phyloP scores from a whole-genome alignment of 2,888 invertebrate species.

The Pasiphila rectangulata region DNA sequence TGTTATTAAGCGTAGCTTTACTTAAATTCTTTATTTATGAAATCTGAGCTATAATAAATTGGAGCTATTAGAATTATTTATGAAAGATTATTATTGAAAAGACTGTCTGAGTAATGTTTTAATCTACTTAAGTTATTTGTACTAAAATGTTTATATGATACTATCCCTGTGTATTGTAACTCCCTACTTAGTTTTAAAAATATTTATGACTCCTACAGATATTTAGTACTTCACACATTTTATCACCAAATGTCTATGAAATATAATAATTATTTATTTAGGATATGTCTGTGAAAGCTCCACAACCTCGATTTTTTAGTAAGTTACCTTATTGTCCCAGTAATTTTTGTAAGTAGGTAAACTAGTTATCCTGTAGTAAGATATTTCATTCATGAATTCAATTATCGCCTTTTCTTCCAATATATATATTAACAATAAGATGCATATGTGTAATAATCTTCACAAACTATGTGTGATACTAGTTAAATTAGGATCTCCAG shows the following conservation, averaged over 20 bases:
- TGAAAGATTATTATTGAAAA: slow-evolving; percentile 32
- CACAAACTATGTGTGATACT: slow-evolving; percentile 23
- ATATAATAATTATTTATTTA: slow-evolving; percentile 2
- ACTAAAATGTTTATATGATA: slow-evolving; percentile 12
- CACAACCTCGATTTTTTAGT: slow-evolving; percentile 2
- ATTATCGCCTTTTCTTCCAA: slow-evolving; percentile 21
- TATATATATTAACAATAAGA: slow-evolving; percentile 15
- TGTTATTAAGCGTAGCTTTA: slow-evolving; percentile 10
- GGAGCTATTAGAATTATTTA: slow-evolving; percentile 24
- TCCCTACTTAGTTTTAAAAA: neutral
- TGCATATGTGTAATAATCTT: slow-evolving; percentile 9
- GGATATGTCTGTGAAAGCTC: neutral
- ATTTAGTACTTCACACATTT: slow-evolving; percentile 6
- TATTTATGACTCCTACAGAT: neutral
- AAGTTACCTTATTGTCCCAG: slow-evolving; percentile 21
- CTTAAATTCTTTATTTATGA: slow-evolving; percentile 15
- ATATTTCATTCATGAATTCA: slow-evolving; percentile 7
- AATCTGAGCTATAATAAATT: slow-evolving; percentile 23
- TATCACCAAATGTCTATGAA: neutral
- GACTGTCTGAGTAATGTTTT: slow-evolving; percentile 34
- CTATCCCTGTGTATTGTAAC: slow-evolving; percentile 16
- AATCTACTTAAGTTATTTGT: slow-evolving; percentile 17
- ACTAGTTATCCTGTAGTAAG: slow-evolving; percentile 24
- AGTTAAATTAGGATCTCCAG: slow-evolving; percentile 17
- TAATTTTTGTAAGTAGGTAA: slow-evolving; percentile 25